These are phyloP conservation scores for Macaca fascicularis DNA, from an alignment of 2,113 vertebrate genomes.

Conservation along the genomic window DNA sequence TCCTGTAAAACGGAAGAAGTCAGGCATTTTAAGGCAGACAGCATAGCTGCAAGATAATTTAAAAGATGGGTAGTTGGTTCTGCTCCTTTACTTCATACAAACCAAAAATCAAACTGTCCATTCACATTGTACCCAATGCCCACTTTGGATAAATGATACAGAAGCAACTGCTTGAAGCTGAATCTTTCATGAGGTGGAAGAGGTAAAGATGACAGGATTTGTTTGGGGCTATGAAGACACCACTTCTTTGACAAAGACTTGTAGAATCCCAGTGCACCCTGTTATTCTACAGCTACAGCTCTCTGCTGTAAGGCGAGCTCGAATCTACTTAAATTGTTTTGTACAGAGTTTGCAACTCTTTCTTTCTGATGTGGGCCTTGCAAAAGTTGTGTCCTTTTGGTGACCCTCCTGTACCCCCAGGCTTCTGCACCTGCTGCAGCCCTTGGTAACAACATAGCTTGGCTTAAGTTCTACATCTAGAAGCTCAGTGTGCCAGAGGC, in stretches of 20 bases:
- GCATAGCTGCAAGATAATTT: not conserved
- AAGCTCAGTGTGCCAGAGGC: constrained; percentile 52
- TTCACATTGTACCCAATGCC: not conserved
- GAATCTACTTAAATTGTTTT: not conserved
- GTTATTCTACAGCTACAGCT: not conserved
- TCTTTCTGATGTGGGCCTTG: constrained; percentile 15
- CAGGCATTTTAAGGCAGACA: not conserved
- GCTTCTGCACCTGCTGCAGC: not conserved
- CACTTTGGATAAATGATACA: not conserved
- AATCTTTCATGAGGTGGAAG: not conserved
- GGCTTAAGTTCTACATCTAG: not conserved
- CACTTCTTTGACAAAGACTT: not conserved
- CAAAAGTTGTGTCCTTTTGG: constrained; percentile 51
- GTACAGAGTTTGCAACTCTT: not conserved
- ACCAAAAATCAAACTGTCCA: not conserved
- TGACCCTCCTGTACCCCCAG: constrained; percentile 24
- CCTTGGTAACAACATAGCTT: not conserved
- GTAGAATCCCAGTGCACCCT: not conserved
- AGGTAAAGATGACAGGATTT: not conserved
- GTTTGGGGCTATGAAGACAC: not conserved
- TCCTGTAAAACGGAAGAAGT: not conserved
- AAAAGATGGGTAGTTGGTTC: not conserved
- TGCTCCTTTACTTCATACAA: not conserved
- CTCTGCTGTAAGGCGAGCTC: not conserved
- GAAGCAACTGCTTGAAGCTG: not conserved